A percentile compares a stretch with the other conserved stretches of the same genome.
Conservation (phyloP, 2,797 vertebrate species). For the Sebastes itinus region DNA sequence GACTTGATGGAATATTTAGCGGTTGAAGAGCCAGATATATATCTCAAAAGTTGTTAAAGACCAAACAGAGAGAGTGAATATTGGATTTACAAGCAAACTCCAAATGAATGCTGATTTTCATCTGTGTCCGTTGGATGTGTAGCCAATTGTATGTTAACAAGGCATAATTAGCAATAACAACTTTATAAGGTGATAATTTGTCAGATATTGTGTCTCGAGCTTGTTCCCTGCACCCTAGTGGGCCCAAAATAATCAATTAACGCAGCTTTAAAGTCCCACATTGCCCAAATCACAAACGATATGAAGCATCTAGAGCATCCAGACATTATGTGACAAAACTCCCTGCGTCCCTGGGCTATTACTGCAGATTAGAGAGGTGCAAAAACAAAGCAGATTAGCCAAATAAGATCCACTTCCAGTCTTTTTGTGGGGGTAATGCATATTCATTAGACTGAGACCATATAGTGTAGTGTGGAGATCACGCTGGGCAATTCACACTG, state of each 20-base stretch:
- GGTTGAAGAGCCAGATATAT: not conserved
- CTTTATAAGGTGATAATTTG: not conserved
- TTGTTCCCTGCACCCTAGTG: not conserved
- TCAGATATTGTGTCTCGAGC: not conserved
- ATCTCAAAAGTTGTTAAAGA: not conserved
- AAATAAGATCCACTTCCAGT: slow-evolving; percentile 18
- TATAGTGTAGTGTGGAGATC: slow-evolving; percentile 43
- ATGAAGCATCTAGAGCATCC: not conserved
- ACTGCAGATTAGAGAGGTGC: slow-evolving; percentile 31
- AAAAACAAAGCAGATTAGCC: slow-evolving; percentile 34
- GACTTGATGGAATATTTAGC: not conserved
- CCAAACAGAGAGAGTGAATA: not conserved
- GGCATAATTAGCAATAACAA: not conserved
- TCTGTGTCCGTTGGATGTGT: not conserved
- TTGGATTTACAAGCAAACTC: not conserved
- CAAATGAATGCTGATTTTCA: not conserved
- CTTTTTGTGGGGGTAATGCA: slow-evolving; percentile 22
- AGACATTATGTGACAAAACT: slow-evolving; percentile 7
- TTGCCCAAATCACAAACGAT: not conserved
- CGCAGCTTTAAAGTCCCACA: not conserved
- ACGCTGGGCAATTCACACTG: slow-evolving; percentile 52
- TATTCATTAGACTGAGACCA: slow-evolving; percentile 51
- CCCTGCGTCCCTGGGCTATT: slow-evolving; percentile 7
- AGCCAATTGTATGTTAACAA: not conserved
- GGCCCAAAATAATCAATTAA: not conserved